These are phyloP conservation scores for Sminthurinus signatus DNA, from an alignment of 1,140 invertebrate genomes.

Conservation along the genomic window DNA sequence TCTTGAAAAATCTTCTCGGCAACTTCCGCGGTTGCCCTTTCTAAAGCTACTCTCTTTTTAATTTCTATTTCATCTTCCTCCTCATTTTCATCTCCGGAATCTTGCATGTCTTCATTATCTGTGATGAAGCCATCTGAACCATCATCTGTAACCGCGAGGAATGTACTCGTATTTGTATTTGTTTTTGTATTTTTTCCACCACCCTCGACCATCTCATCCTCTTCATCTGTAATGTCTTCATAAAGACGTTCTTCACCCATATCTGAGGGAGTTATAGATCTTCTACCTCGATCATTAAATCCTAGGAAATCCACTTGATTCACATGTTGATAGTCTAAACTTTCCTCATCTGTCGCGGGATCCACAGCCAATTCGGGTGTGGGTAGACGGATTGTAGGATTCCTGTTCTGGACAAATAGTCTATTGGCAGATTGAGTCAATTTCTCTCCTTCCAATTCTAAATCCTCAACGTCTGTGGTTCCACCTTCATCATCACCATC, in stretches of 20 bases:
- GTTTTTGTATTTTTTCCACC: background rate
- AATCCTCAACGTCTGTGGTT: slow-evolving; percentile 51
- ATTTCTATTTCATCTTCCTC: slow-evolving; percentile 27
- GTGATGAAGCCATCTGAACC: slow-evolving; percentile 13
- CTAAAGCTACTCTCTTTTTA: slow-evolving; percentile 42
- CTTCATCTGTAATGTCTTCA: slow-evolving; percentile 24
- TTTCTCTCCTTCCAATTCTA: slow-evolving; percentile 44
- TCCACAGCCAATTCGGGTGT: slow-evolving; percentile 22
- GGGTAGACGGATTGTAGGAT: background rate
- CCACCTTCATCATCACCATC: slow-evolving; percentile 39
- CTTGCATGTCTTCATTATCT: slow-evolving; percentile 28
- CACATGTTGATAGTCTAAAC: background rate
- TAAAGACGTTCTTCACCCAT: slow-evolving; percentile 16
- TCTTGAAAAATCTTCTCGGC: slow-evolving; percentile 24
- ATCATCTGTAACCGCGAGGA: background rate
- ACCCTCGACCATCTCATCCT: background rate
- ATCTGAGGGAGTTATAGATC: slow-evolving; percentile 23
- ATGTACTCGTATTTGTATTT: background rate
- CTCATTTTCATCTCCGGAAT: slow-evolving; percentile 24
- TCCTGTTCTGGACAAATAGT: background rate
- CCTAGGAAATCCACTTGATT: background rate
- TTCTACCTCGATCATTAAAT: background rate
- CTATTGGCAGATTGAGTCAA: background rate
- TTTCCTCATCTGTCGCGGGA: slow-evolving; percentile 24
- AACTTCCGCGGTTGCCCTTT: slow-evolving; percentile 7